Evolutionary conservation across 1,140 invertebrate species (phyloP), one percentile per base, ranked within the genome.

Genomic region (Drosophila pandora): DNA sequence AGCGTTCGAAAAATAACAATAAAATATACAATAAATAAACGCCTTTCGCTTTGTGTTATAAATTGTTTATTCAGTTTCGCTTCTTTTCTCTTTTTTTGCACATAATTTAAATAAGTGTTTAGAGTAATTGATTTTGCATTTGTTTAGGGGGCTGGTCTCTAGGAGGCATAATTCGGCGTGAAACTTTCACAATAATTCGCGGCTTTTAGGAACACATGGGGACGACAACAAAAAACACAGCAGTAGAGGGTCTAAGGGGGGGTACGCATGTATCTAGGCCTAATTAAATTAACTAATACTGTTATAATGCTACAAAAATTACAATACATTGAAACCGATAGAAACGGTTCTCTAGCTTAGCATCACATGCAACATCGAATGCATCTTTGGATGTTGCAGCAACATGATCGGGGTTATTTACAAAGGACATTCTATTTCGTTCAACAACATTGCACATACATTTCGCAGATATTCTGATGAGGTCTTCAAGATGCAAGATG

Each of bases 281-380:
- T 70, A 87, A 88, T 87, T 88, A 59, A 88, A 88, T 88, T 88
- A 88, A 83, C 83, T 88, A 88, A 88, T 88, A 88, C 83, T 88
- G 83, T 88, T 87, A 82, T 76, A 85, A 79, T 76, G 73, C 83
- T 85, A 84, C 61, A 21, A 53, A 58, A 75, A 75, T 52, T 67
- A 75, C 72, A 75, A 47, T 75, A 65, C 60, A 75, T 41, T 75
- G 72, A 57, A 58, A 70, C 67, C 67, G 57, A 28, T 54, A 23
- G 23, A 72, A 21, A 72, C 50, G 58, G 52, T 41, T 58, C 30
- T 32, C 67, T 69, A 57, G 55, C 67, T 69, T 61, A 69, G 73
- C 72, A 76, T 76, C 74, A 76, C 74, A 76, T 80, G 75, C 84
- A 64, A 88, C 82, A 87, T 56, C 47, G 58, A 39, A 39, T 64